phyloP scores from a whole-genome alignment of 2,113 vertebrate species.

The Microcebus tavaratra region DNA sequence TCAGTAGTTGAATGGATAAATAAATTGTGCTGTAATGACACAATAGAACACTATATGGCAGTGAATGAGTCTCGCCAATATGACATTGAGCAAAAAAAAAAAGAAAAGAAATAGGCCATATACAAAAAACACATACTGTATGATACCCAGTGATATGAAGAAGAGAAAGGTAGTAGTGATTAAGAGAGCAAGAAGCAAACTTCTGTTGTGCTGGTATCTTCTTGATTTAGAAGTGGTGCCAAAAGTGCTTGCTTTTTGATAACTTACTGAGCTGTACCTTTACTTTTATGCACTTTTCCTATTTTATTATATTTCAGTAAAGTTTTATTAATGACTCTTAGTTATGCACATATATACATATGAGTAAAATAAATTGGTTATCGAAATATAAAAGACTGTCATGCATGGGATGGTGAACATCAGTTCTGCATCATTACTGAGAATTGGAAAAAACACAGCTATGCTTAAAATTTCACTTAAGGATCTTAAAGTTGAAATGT shows the following conservation, averaged over 20 bases:
- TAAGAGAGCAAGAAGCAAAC: not conserved
- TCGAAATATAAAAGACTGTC: not conserved
- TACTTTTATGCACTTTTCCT: not conserved
- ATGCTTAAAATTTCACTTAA: not conserved
- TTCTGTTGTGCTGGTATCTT: not conserved
- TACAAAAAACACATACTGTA: not conserved
- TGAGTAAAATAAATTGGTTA: not conserved
- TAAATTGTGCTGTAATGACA: not conserved
- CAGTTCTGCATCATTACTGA: not conserved
- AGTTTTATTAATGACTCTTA: slow-evolving; percentile 5
- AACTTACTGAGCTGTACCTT: not conserved
- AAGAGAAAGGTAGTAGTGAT: not conserved
- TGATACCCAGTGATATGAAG: not conserved
- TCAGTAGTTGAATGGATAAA: not conserved
- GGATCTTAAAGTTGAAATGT: not conserved
- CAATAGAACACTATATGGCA: not conserved
- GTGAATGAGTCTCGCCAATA: not conserved
- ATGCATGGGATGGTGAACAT: not conserved
- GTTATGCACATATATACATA: not conserved
- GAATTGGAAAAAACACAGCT: not conserved
- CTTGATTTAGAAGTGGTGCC: not conserved
- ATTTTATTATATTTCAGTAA: not conserved
- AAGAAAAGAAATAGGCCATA: not conserved
- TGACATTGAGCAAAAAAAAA: not conserved
- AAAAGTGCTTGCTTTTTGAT: not conserved